Evolutionary conservation across 2,888 invertebrate genomes (phyloP), one percentile per base, ranked within the genome.

Genomic region (Lymantria monacha): DNA sequence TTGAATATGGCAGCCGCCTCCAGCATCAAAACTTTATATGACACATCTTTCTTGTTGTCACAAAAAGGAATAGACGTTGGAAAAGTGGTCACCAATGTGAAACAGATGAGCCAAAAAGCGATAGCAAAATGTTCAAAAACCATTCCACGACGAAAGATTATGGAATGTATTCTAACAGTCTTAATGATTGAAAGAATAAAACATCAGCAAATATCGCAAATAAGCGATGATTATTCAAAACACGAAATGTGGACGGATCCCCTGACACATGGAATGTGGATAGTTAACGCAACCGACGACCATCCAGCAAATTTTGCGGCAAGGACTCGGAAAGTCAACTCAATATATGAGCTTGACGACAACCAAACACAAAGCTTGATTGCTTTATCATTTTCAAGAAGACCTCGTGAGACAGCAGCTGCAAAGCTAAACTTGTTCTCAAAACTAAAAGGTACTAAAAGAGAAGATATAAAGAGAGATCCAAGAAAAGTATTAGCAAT

Each of bases 401-500:
- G n/a, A 22, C 38, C 51, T 10, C 1, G 46, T 1, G 51, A 51
- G 11, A 46, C 33, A 22, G 46, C 51, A 40, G 51, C 46, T 22
- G 46, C 51, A 0, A 51, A 51, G 46, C 51, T 46, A 22, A 46
- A 51, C 33, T 11, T 51, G 10, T 51, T 51, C 40, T 30, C 51
- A 0, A 0, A 10, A 0, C 10, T 51, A 0, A 51, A 44, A 12
- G 46, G 46, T 1, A 12, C 1, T 0, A 46, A 44, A 10, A 12
- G 43, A 22, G 37, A 37, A 10, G 46, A 51, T 8, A 46, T 51
- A 1, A 51, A 51, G 13, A n/a, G 11, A 0, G 22, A 50, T 9
- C 49, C 46, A 30, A 50, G 22, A 11, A 44, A n/a, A 15, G 44
- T 44, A 7, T 22, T 44, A 11, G 44, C 36, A 15, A 36, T 36